A percentile compares a stretch with the other conserved stretches of the same genome.
Conservation (phyloP, 1,140 invertebrate genomes). For the Arctopsyche grandis region DNA sequence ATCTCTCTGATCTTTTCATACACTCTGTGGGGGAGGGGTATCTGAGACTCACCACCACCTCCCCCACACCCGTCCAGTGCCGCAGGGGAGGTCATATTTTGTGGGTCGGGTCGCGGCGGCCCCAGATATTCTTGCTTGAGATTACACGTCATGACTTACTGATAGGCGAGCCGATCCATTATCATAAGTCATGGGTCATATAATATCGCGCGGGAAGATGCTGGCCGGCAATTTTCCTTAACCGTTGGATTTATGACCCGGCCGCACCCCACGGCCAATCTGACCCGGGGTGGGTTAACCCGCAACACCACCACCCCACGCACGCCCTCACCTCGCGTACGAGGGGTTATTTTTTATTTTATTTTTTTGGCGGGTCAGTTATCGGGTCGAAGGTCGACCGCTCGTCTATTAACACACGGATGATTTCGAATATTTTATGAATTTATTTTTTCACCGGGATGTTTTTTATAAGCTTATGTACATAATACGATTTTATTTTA, state of each 20-base stretch:
- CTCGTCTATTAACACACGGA: too few relatives aligned
- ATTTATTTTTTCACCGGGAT: too few relatives aligned
- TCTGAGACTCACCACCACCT: too few relatives aligned
- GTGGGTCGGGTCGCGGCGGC: slow-evolving; percentile 35
- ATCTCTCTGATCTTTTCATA: slow-evolving; percentile 50
- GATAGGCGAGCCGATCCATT: slow-evolving; percentile 53
- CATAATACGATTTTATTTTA: too few relatives aligned
- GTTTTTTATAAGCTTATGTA: too few relatives aligned
- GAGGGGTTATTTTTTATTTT: slow-evolving; percentile 45
- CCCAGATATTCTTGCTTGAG: slow-evolving; percentile 36
- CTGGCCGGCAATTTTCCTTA: slow-evolving; percentile 52
- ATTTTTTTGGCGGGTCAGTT: slow-evolving; percentile 27
- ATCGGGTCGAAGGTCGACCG: background rate
- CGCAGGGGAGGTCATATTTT: slow-evolving; percentile 51
- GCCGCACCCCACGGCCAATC: background rate
- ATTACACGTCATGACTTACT: slow-evolving; percentile 54
- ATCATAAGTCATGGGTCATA: slow-evolving; percentile 50
- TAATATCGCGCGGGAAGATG: slow-evolving; percentile 50
- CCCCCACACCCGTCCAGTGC: too few relatives aligned
- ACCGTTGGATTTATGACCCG: slow-evolving; percentile 50
- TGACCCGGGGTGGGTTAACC: background rate
- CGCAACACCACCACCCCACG: background rate
- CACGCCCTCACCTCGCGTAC: background rate
- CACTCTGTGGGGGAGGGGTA: background rate
- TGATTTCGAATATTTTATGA: too few relatives aligned